Percentiles rank a stretch among this genome's conserved stretches.
Conservation (phyloP, 37 sponge, comb jelly and placozoan species). For the Aplysina aerophoba region DNA sequence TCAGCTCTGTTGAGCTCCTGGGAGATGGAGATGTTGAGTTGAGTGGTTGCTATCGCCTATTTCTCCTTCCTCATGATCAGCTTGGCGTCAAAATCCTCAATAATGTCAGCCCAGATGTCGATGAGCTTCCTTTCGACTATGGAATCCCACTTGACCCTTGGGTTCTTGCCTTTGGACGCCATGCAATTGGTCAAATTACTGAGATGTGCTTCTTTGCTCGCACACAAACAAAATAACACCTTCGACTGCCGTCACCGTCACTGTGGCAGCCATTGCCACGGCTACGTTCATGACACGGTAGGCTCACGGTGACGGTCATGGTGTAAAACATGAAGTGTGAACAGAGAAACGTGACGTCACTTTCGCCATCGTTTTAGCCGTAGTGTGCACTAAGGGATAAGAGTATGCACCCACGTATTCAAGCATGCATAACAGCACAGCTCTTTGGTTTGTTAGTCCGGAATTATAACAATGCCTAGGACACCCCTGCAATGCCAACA, state of each 20-base stretch:
- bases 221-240: background rate
- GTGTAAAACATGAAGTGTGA: background rate
- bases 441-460: no score
- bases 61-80: background rate
- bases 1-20: background rate
- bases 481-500: no score
- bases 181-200: no score
- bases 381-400: no score
- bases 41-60: background rate
- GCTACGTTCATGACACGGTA: background rate
- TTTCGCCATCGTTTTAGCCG: background rate
- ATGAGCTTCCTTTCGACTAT: background rate
- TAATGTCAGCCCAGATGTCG: constrained; percentile 9
- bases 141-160: background rate
- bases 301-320: background rate
- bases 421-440: no score
- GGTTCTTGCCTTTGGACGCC: no score
- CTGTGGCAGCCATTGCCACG: background rate
- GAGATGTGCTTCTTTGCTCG: no score
- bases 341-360: background rate
- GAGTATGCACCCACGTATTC: no score
- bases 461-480: no score
- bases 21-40: background rate
- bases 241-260: background rate
- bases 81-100: background rate